A percentile compares a stretch with the other conserved stretches of the same genome.
These are phyloP conservation scores for Adoxophyes honmai DNA, from an alignment of 1,140 invertebrate species.

Conservation along the genomic window DNA sequence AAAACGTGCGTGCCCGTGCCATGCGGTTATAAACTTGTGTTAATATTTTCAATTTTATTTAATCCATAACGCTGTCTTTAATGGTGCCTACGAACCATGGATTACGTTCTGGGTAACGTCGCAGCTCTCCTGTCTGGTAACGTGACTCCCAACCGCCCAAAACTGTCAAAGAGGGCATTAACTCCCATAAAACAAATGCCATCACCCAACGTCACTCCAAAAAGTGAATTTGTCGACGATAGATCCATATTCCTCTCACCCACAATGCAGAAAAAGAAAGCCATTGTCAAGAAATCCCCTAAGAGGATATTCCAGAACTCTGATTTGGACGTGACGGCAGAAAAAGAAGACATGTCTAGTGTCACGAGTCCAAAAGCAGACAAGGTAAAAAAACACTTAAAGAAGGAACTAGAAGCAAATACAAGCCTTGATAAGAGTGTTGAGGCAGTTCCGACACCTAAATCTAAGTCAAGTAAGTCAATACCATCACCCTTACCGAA, in stretches of 20 bases:
- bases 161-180: constrained; percentile 44
- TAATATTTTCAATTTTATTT: not conserved
- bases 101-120: constrained; percentile 65
- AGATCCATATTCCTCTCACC: constrained; percentile 65
- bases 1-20: not conserved
- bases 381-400: constrained; percentile 64
- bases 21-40: not conserved
- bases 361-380: constrained; percentile 50
- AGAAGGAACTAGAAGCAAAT: constrained; percentile 48
- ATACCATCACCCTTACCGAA: not conserved
- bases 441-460: constrained; percentile 33
- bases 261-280: constrained; percentile 62
- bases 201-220: constrained; percentile 69
- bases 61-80: not conserved
- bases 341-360: constrained; percentile 31
- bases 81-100: constrained; percentile 37
- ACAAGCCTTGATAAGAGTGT: constrained; percentile 4
- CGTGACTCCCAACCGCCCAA: constrained; percentile 65
- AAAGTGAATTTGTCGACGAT: constrained; percentile 59
- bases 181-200: constrained; percentile 65
- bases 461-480: not conserved
- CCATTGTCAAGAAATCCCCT: constrained; percentile 67
- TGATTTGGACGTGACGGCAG: constrained; percentile 45
- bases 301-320: constrained; percentile 68
- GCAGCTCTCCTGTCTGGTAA: constrained; percentile 65